phyloP scores from a whole-genome alignment of 2,113 vertebrate species.

The Antechinus flavipes region DNA sequence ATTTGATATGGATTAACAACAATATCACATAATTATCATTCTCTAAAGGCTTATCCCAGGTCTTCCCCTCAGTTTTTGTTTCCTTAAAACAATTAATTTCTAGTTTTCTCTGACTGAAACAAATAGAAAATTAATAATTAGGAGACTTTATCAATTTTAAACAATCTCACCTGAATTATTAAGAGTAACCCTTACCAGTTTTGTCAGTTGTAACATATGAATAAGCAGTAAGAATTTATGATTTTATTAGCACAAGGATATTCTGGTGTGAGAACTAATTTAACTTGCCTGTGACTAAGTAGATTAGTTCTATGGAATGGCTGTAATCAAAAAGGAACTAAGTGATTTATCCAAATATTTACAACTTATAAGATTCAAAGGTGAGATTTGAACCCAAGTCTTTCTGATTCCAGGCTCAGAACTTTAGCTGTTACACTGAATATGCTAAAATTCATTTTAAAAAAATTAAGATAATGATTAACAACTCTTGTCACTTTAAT shows the following conservation, averaged over 20 bases:
- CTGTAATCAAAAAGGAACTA: background rate
- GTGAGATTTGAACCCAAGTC: background rate
- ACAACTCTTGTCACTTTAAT: constrained; percentile 19
- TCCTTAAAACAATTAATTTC: constrained; percentile 6
- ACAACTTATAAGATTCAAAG: background rate
- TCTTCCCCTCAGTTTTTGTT: background rate
- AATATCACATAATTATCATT: constrained; percentile 39
- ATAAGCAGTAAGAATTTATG: background rate
- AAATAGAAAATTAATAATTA: background rate
- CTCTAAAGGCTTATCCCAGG: constrained; percentile 6
- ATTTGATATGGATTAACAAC: constrained; percentile 40
- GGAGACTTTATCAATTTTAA: background rate
- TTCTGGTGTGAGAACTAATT: background rate
- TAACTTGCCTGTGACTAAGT: background rate
- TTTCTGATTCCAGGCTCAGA: background rate
- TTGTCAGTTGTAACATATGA: background rate
- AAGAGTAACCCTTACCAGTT: background rate
- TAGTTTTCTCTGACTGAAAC: background rate
- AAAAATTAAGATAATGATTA: constrained; percentile 32
- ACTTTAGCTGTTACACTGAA: constrained; percentile 19
- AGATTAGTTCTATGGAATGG: background rate
- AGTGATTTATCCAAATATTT: background rate
- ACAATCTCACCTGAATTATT: background rate
- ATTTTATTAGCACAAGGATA: background rate
- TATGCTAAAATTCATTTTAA: constrained; percentile 5